Conservation (phyloP, 2,113 vertebrate species). For the Vanacampus margaritifer region DNA sequence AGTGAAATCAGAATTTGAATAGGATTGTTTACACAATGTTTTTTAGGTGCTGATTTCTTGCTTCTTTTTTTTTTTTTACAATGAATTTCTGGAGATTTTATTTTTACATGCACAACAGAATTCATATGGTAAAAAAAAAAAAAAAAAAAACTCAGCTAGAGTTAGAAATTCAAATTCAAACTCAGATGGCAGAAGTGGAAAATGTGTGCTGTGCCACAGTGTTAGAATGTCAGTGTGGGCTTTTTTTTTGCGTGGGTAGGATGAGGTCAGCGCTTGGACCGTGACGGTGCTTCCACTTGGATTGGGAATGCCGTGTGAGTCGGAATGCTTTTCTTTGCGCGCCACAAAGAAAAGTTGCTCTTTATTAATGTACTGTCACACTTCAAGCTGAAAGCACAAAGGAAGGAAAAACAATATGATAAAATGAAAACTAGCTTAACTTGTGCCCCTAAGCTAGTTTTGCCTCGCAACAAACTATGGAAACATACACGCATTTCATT, state of each 20-base stretch:
- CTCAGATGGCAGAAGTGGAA: neutral
- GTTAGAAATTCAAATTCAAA: neutral
- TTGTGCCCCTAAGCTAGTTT: too few relatives aligned
- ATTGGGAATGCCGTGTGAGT: too few relatives aligned
- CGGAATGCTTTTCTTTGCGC: neutral
- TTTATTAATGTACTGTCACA: slow-evolving; percentile 27
- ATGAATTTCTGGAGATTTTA: too few relatives aligned
- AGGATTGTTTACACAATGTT: too few relatives aligned
- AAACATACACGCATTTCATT: too few relatives aligned
- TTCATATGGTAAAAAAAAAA: neutral
- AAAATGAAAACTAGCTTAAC: too few relatives aligned
- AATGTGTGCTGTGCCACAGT: slow-evolving; percentile 18
- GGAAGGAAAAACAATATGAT: neutral
- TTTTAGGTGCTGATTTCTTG: too few relatives aligned
- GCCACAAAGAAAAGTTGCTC: slow-evolving; percentile 12
- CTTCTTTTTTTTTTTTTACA: too few relatives aligned
- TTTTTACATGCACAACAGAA: too few relatives aligned
- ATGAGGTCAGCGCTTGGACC: slow-evolving; percentile 41
- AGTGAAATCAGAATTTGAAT: too few relatives aligned
- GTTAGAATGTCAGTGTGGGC: slow-evolving; percentile 14
- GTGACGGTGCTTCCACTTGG: neutral
- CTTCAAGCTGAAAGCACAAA: neutral
- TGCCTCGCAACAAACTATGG: too few relatives aligned
- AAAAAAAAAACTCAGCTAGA: neutral
- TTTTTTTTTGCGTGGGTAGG: neutral